phyloP scores from a whole-genome alignment of 2,888 invertebrate genomes.

The Andrena praecox region DNA sequence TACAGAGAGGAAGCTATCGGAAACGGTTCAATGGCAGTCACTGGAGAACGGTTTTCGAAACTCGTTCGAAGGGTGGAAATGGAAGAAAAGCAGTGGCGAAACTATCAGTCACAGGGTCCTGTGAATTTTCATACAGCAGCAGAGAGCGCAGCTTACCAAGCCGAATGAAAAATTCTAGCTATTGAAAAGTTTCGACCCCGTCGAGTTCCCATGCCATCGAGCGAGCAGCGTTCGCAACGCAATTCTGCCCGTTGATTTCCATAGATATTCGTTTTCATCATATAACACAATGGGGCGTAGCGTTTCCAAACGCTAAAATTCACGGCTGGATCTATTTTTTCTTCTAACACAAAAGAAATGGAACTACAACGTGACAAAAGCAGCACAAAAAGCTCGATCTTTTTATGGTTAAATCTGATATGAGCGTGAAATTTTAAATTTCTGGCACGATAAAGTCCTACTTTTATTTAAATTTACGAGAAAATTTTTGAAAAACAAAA shows the following conservation, averaged over 20 bases:
- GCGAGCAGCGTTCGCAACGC: conserved; percentile 38
- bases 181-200: conserved; percentile 27
- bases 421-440: no score
- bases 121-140: conserved; percentile 40
- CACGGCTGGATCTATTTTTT: not conserved
- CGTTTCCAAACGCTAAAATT: conserved; percentile 5
- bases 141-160: conserved; percentile 47
- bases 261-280: conserved; percentile 61
- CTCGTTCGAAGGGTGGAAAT: not conserved
- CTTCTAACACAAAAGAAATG: not conserved
- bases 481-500: no score
- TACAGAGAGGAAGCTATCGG: not conserved
- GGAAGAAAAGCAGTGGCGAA: not conserved
- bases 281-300: not conserved
- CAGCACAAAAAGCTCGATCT: no score
- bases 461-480: no score
- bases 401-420: no score
- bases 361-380: no score
- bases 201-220: conserved; percentile 31
- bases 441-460: no score
- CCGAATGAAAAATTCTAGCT: conserved; percentile 17
- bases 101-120: conserved; percentile 15
- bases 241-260: conserved; percentile 54
- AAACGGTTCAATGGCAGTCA: not conserved
- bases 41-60: not conserved